Evolutionary conservation across 2,888 invertebrate species (phyloP).

Genomic region (Tetranychus piercei): DNA sequence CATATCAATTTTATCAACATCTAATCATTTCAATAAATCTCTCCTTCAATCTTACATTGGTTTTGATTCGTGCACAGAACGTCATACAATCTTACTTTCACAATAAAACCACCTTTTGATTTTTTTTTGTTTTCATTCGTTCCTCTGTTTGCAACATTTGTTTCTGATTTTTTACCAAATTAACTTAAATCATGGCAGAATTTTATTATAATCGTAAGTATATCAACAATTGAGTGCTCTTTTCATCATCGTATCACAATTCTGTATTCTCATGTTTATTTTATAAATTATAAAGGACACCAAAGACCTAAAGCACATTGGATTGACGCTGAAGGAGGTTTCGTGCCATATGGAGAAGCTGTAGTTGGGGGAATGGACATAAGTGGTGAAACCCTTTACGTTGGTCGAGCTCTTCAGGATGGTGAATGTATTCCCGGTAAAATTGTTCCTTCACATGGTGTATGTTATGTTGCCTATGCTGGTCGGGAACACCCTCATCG

Average conservation of each 20-base stretch:
- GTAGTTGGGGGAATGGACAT: conserved; percentile 25
- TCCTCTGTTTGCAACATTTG: no score
- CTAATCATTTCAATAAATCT: no score
- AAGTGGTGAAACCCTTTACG: conserved; percentile 21
- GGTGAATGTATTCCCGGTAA: conserved; percentile 26
- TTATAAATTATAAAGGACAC: not conserved
- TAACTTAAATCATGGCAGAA: not conserved
- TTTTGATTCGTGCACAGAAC: no score
- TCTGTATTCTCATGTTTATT: not conserved
- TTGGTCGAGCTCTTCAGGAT: conserved; percentile 25
- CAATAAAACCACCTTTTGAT: no score
- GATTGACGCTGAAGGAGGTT: conserved; percentile 21
- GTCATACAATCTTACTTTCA: no score
- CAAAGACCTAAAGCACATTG: conserved; percentile 24
- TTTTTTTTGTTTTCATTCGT: no score
- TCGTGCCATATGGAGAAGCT: conserved; percentile 23
- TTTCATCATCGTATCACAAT: not conserved
- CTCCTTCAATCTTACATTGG: no score
- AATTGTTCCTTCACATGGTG: conserved; percentile 24
- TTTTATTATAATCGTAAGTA: not conserved
- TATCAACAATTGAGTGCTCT: not conserved
- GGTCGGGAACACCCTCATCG: conserved; percentile 24
- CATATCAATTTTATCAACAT: no score
- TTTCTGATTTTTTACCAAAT: no score
- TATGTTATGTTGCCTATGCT: conserved; percentile 25